A percentile compares a stretch with the other conserved stretches of the same genome.
Conservation (phyloP, 2,888 invertebrate genomes). For the Iselma pallidipennis region DNA sequence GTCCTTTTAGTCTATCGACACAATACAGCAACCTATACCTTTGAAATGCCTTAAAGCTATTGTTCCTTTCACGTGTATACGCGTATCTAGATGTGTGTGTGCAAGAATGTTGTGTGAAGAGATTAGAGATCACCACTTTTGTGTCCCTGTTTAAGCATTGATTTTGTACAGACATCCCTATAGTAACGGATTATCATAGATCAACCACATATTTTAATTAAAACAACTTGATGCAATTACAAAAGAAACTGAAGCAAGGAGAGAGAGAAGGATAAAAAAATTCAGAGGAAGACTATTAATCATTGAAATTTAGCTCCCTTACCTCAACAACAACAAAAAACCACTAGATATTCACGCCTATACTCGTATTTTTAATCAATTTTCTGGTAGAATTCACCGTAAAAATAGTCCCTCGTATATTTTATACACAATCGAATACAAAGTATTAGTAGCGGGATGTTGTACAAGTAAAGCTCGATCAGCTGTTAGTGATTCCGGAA, state of each 20-base stretch:
- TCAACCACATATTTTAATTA: too few species aligned
- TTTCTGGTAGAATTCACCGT: background rate
- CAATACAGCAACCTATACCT: background rate
- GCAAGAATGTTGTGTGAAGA: background rate
- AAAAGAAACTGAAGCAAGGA: background rate
- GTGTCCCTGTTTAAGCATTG: background rate
- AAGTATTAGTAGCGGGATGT: too few species aligned
- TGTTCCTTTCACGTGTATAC: background rate
- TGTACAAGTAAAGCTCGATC: too few species aligned
- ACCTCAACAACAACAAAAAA: too few species aligned
- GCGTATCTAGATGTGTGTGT: background rate
- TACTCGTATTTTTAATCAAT: background rate
- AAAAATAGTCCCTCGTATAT: background rate
- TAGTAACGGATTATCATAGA: too few species aligned
- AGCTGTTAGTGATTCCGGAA: background rate
- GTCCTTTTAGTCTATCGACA: background rate
- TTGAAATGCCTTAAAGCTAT: background rate
- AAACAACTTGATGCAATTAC: background rate
- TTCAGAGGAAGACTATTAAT: background rate
- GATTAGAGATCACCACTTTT: background rate
- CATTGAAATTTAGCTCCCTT: too few species aligned
- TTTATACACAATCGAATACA: background rate
- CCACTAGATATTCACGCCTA: background rate
- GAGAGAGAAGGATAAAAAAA: background rate
- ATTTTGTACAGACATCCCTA: background rate